Base-by-base conservation (phyloP, 2,797 vertebrate species). In the Leptatherina wallacei region DNA sequence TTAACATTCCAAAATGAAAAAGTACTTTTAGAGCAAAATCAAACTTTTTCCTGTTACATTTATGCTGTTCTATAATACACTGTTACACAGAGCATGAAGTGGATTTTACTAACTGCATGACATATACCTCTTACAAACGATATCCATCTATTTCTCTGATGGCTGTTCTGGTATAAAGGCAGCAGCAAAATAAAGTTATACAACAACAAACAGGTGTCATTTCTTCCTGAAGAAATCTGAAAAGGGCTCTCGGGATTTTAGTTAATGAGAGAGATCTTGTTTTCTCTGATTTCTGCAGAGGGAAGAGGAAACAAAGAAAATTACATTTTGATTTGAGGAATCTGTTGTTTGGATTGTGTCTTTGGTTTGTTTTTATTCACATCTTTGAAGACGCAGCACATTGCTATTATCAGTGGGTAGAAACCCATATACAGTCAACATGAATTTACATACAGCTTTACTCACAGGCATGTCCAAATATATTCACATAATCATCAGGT, bases 101-200 rank as follows among this genome's bases (percentile, higher is more conserved):
- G 52, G 59, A 30, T 77, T 85, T 79, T 83, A 80, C 81, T 33
- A 80, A 66, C 67, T 69, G 22, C 29, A 58, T 60, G 81, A 76
- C 81, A 89, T 35, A 56, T 67, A 52, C 60, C 38, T 85, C 61
- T 80, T 40, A 74, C 71, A 89, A 88, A 89, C 82, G 64, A 84
- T 61, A 82, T 44, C 71, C 61, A 82, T 81, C 56, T 58, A 61
- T 61, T 73, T 76, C 64, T 72, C 56, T 56, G 51, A 20, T 60
- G 57, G 77, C 65, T 80, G 58, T 42, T 80, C 68, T 86, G 77
- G 69, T 61, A 76, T 68, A 71, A 69, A 86, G 33, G 8, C 33
- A 51, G 70, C 36, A 63, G 60, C 80, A 80, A 77, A 65, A 69
- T 47, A 60, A 49, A 54, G 72, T 84, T 78, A 78, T 67, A 73